Evolutionary conservation across 2,888 invertebrate genomes (phyloP).

Genomic region (Gymnocheta viridis): DNA sequence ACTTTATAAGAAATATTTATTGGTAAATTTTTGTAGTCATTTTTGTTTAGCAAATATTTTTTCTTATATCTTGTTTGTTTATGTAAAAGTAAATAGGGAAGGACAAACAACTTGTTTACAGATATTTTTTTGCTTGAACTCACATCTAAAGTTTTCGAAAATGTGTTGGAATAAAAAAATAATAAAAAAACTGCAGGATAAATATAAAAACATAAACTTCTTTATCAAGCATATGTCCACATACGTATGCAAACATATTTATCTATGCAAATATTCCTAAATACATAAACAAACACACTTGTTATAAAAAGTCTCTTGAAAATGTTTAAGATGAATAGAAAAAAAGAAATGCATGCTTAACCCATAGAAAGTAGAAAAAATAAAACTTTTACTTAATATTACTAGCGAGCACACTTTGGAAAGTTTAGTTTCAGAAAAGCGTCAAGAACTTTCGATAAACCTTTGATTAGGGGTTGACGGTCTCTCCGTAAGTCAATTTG

Average conservation of each 20-base stretch:
- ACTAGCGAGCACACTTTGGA: too few species aligned
- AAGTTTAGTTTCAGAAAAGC: too few species aligned
- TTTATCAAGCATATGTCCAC: conserved; percentile 39
- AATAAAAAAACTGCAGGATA: conserved; percentile 11
- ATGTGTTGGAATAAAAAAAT: conserved; percentile 1
- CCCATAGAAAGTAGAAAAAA: background rate
- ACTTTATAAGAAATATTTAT: background rate
- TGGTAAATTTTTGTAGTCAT: background rate
- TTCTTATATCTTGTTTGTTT: conserved; percentile 4
- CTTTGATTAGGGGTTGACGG: too few species aligned
- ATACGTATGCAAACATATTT: conserved; percentile 56
- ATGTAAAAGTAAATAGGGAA: conserved; percentile 31
- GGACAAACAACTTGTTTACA: conserved; percentile 61
- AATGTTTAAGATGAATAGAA: conserved; percentile 8
- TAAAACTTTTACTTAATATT: background rate
- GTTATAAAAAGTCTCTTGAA: background rate
- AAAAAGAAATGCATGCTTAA: conserved; percentile 1
- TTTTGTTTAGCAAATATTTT: conserved; percentile 31
- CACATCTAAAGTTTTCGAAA: conserved; percentile 40
- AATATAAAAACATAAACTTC: conserved; percentile 35
- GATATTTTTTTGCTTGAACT: conserved; percentile 66
- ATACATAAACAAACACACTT: conserved; percentile 38
- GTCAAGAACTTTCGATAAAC: too few species aligned
- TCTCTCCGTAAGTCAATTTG: too few species aligned
- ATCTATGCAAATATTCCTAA: conserved; percentile 61